Evolutionary conservation across 1,140 invertebrate species (phyloP).

Genomic region (Reticulitermes speratus): DNA sequence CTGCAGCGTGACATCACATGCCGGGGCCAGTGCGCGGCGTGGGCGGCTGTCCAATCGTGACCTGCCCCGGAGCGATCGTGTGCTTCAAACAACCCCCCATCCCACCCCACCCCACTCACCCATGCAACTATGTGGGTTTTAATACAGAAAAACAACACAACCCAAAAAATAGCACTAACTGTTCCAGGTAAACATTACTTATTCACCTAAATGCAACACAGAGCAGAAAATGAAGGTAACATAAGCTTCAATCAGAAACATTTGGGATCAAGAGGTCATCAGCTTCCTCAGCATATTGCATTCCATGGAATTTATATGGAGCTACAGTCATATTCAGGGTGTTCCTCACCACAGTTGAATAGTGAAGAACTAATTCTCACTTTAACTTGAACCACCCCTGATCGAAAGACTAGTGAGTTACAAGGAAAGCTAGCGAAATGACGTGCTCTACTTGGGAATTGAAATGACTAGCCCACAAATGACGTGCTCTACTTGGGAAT

Average conservation of each 20-base stretch:
- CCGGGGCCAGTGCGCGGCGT: neutral
- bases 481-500: too few relatives aligned
- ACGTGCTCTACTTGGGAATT: too few relatives aligned
- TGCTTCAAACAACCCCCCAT: neutral
- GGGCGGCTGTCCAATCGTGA: conserved; percentile 15
- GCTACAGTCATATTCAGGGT: neutral
- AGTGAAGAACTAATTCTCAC: too few relatives aligned
- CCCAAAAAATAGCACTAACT: neutral
- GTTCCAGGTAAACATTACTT: conserved; percentile 12
- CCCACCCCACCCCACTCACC: neutral
- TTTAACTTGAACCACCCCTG: too few relatives aligned
- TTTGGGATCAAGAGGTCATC: neutral
- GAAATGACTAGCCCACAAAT: too few relatives aligned
- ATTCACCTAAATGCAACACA: neutral
- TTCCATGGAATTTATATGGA: neutral
- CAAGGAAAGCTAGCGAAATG: too few relatives aligned
- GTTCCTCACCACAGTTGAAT: neutral
- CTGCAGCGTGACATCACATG: neutral
- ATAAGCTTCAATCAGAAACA: neutral
- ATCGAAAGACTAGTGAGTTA: too few relatives aligned
- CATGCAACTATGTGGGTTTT: conserved; percentile 8
- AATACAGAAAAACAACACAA: neutral
- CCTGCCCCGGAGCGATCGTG: neutral
- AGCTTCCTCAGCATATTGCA: neutral
- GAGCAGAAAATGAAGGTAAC: neutral